phyloP scores from a whole-genome alignment of 1,140 invertebrate species.

The Mercenaria mercenaria region DNA sequence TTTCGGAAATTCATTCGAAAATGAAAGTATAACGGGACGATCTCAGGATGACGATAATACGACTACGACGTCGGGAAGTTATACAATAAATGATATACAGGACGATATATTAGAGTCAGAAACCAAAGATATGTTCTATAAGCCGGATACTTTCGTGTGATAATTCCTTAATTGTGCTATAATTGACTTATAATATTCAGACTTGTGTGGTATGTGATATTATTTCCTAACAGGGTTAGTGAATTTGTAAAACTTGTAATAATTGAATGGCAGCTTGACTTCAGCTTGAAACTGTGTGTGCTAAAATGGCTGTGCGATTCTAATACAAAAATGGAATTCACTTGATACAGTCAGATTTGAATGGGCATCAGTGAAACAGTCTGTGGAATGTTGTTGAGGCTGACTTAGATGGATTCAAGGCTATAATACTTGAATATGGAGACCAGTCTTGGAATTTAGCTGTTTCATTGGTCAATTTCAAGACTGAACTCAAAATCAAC shows the following conservation, averaged over 20 bases:
- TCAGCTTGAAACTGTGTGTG: too few relatives aligned
- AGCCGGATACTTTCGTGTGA: constrained; percentile 65
- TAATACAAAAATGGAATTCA: too few relatives aligned
- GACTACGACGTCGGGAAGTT: constrained; percentile 83
- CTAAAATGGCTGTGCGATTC: too few relatives aligned
- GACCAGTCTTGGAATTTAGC: too few relatives aligned
- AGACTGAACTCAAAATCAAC: too few relatives aligned
- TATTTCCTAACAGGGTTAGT: neutral
- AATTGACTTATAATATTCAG: neutral
- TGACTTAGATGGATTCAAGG: too few relatives aligned
- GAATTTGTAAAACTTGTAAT: neutral
- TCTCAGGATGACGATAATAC: constrained; percentile 78
- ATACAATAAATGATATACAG: constrained; percentile 75
- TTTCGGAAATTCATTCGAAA: constrained; percentile 52
- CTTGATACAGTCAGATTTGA: too few relatives aligned
- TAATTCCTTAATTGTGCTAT: constrained; percentile 2
- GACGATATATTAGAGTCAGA: constrained; percentile 49
- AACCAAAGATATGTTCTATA: constrained; percentile 63
- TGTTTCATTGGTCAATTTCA: neutral
- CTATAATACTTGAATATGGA: too few relatives aligned
- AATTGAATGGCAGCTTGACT: neutral
- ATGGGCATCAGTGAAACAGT: too few relatives aligned
- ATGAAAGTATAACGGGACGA: constrained; percentile 66
- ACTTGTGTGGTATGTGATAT: neutral
- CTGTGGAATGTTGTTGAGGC: too few relatives aligned